Conservation (phyloP, 2,797 vertebrate genomes). For the Hyperoplus lanceolatus region DNA sequence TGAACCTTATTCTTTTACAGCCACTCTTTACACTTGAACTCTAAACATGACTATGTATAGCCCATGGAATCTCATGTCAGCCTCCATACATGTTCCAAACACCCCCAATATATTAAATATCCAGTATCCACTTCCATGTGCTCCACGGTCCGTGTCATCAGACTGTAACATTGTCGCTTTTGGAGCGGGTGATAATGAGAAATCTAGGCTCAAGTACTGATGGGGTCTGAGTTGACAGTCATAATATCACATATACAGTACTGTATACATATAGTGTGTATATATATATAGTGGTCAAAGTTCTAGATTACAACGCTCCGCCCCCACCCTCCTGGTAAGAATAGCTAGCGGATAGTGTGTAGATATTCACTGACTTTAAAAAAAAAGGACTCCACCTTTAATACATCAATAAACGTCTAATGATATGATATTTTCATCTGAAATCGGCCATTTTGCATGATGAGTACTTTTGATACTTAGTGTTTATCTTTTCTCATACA, state of each 20-base stretch:
- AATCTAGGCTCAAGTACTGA: constrained; percentile 27
- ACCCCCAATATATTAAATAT: constrained; percentile 53
- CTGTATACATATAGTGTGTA: no score
- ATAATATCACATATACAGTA: constrained; percentile 7
- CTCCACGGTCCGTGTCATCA: constrained; percentile 57
- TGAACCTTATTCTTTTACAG: constrained; percentile 13
- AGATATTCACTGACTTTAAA: no score
- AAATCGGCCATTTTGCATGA: no score
- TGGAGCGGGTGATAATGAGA: constrained; percentile 70
- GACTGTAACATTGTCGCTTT: constrained; percentile 66
- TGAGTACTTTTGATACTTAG: no score
- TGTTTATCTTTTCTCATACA: neutral
- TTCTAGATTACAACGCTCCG: no score
- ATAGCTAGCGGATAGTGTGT: no score
- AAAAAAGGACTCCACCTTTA: no score
- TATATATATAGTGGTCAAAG: no score
- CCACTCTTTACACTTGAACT: constrained; percentile 12
- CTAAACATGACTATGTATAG: constrained; percentile 52
- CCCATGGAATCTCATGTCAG: constrained; percentile 26
- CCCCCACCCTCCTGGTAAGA: no score
- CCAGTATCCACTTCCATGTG: constrained; percentile 47
- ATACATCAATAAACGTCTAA: no score
- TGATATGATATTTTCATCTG: no score
- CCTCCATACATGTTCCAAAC: constrained; percentile 48
- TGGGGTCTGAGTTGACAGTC: constrained; percentile 36